Conservation (phyloP, 2,888 invertebrate genomes). For the Stenoptilia bipunctidactyla region DNA sequence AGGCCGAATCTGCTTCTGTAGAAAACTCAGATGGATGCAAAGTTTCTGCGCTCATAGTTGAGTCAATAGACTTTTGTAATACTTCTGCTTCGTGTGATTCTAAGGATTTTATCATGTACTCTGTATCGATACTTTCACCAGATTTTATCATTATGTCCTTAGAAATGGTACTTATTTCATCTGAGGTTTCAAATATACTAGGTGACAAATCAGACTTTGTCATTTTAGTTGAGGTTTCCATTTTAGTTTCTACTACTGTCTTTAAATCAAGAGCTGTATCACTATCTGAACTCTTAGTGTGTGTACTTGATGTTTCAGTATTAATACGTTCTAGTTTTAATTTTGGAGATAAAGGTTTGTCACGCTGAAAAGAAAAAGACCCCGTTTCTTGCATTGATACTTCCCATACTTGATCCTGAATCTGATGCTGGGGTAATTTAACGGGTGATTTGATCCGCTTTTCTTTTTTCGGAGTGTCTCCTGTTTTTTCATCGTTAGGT, state of each 20-base stretch:
- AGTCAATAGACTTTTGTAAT: constrained; percentile 64
- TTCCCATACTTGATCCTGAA: constrained; percentile 61
- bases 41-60: constrained; percentile 64
- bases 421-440: constrained; percentile 52
- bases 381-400: constrained; percentile 52
- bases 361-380: constrained; percentile 44
- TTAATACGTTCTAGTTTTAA: constrained; percentile 22
- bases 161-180: constrained; percentile 50
- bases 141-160: constrained; percentile 66
- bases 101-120: constrained; percentile 62
- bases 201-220: constrained; percentile 54
- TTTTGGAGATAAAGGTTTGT: constrained; percentile 26
- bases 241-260: constrained; percentile 30
- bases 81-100: constrained; percentile 66
- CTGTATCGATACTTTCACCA: constrained; percentile 63
- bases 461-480: constrained; percentile 49
- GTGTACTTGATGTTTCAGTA: constrained; percentile 25
- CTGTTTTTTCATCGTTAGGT: constrained; percentile 52
- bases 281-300: constrained; percentile 33
- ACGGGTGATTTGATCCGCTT: constrained; percentile 48
- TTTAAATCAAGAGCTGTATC: constrained; percentile 35
- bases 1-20: constrained; percentile 64
- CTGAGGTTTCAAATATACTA: constrained; percentile 46
- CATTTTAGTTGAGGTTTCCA: constrained; percentile 30
- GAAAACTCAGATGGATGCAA: constrained; percentile 65